A percentile compares a stretch with the other conserved stretches of the same genome.
These are phyloP conservation scores for Helleia helle DNA, from an alignment of 2,888 invertebrate species.

Conservation along the genomic window DNA sequence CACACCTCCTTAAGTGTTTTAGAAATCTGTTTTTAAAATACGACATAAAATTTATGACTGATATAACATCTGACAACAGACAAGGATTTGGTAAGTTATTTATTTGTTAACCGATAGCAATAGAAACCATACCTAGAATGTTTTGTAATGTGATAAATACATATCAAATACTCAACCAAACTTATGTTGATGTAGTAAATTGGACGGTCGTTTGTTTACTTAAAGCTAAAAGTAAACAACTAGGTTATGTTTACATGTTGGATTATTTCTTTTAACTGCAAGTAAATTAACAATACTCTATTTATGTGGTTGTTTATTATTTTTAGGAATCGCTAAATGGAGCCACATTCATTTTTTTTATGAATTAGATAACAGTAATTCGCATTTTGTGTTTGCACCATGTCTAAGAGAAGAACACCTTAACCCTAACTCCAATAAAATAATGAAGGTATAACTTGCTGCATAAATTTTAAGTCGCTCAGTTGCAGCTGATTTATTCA, in stretches of 20 bases:
- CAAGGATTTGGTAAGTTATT: not conserved
- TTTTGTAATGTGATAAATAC: not conserved
- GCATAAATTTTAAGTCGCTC: too few species aligned
- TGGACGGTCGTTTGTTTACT: too few species aligned
- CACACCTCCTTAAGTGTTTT: slow-evolving; percentile 1
- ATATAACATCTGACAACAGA: not conserved
- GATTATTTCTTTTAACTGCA: not conserved
- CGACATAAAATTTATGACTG: not conserved
- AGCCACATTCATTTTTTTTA: slow-evolving; percentile 8
- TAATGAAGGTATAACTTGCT: too few species aligned
- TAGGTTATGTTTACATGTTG: not conserved
- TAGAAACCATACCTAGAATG: not conserved
- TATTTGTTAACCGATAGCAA: not conserved
- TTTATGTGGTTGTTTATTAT: not conserved
- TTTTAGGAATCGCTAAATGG: slow-evolving; percentile 10
- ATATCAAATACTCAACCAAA: not conserved
- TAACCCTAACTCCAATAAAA: slow-evolving; percentile 17
- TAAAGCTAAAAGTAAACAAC: not conserved
- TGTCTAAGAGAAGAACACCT: slow-evolving; percentile 18
- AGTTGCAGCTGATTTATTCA: too few species aligned
- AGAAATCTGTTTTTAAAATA: not conserved
- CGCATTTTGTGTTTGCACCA: slow-evolving; percentile 25
- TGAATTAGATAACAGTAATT: slow-evolving; percentile 15
- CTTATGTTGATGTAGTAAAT: too few species aligned
- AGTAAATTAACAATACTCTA: not conserved